Conservation (phyloP, 2,797 vertebrate species). For the Acanthurus leucopareius region DNA sequence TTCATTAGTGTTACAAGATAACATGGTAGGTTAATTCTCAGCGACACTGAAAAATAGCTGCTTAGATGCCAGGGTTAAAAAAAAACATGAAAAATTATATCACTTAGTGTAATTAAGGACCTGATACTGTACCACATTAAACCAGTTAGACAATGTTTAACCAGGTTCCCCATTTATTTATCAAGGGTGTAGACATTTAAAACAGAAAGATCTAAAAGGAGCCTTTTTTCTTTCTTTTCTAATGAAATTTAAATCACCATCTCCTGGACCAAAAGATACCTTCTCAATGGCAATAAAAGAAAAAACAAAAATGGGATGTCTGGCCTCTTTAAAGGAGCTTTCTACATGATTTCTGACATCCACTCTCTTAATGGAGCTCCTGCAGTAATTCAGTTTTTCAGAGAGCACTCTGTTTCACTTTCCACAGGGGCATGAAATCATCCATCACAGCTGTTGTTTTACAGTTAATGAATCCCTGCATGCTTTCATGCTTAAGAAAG, state of each 20-base stretch:
- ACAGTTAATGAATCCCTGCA: conserved; percentile 66
- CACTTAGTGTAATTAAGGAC: conserved; percentile 42
- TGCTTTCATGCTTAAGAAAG: conserved; percentile 41
- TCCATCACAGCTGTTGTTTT: conserved; percentile 75
- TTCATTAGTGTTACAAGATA: conserved; percentile 23
- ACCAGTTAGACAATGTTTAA: conserved; percentile 47
- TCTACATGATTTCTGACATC: conserved; percentile 64
- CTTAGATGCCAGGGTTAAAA: conserved; percentile 8
- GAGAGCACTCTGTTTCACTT: conserved; percentile 71
- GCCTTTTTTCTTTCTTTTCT: conserved; percentile 32
- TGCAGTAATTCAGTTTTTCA: conserved; percentile 64
- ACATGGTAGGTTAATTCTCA: conserved; percentile 23
- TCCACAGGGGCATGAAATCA: conserved; percentile 60
- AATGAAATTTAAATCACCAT: conserved; percentile 71
- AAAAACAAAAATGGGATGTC: conserved; percentile 49
- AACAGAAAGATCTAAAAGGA: conserved; percentile 64
- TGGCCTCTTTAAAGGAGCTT: conserved; percentile 59
- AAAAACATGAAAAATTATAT: conserved; percentile 48
- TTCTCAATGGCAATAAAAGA: conserved; percentile 57
- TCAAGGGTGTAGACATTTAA: conserved; percentile 43
- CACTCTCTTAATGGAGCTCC: conserved; percentile 61
- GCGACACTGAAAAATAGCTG: conserved; percentile 20
- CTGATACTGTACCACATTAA: conserved; percentile 38
- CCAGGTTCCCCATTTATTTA: conserved; percentile 42
- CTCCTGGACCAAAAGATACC: conserved; percentile 51